Base-by-base conservation (phyloP, 2,113 vertebrate species). In the Eurystomus gularis region DNA sequence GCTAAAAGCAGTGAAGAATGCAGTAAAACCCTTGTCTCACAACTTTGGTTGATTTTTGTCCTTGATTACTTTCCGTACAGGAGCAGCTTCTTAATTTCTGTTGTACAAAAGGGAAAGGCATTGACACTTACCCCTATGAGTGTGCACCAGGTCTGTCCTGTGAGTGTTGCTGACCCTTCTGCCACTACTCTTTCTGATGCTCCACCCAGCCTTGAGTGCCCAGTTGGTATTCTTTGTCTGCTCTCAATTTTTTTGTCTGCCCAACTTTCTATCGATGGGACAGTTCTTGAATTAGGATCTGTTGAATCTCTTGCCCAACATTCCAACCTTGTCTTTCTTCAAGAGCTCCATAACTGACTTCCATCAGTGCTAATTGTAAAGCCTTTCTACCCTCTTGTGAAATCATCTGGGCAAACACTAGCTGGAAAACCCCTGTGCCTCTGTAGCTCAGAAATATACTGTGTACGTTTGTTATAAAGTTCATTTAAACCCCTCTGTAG, bases 11-110 rank as follows among this genome's bases (percentile, higher is more conserved):
- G 0, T 23, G 65, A 71, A 90, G 40, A 83, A 25, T 33, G 16
- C 23, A 69, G 4, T n/a, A 51, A 37, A 82, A 76, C 14, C 3
- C 24, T 69, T 73, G 11, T 54, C 33, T 82, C 17, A 31, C 13
- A 57, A 19, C n/a, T 88, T 82, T 35, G n/a, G 21, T 60, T 96
- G 77, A 26, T 52, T 94, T 92, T 94, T 86, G 39, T 18, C 44
- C 83, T 89, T 92, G 77, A 65, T 62, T 57, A 6, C 88, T 71
- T 68, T 87, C 71, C 70, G 26, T 82, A 20, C 26, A 51, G 68
- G 78, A 83, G n/a, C 66, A 76, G 78, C 39, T 52, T 60, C 62
- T 77, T 94, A 17, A 49, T 83, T 95, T 88, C 33, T 42, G 21
- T 66, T 81, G 66, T 52, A 9, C 70, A 52, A 80, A 87, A 61